Evolutionary conservation across 2,797 vertebrate species (phyloP), one percentile per base, ranked within the genome.

Genomic region (Harpagifer antarcticus): DNA sequence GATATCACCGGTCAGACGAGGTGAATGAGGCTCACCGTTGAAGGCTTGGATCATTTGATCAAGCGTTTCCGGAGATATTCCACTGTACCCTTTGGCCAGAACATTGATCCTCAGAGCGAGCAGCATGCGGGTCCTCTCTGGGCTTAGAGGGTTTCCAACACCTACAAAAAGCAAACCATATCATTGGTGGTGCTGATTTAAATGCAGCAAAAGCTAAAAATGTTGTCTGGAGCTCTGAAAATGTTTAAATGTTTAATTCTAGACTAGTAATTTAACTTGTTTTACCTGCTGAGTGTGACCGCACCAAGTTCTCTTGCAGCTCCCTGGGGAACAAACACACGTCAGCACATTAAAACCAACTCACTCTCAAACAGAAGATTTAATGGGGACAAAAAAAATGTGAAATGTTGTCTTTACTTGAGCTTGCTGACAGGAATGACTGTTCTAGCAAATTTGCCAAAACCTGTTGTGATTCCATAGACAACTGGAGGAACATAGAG

Each of bases 381-480:
- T 9, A 50, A 76, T 59, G 3, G 2, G 50, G 2, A 52, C 7
- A 71, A 47, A 68, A 6, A 56, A 20, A 61, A 33, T 3, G 17
- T 19, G 11, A 59, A 64, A 67, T 52, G 14, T 14, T 15, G 49
- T 48, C 43, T 69, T 89, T 96, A 99, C 98, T 96, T 95, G 65
- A 99, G 96, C 60, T 99, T 99, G 89, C 88, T 94, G 90, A 96
- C 86, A 69, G 98, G 97, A 89, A 99, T 99, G 55, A 99, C 94
- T 4, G 97, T 99, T 67, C 96, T 95, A 66, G 98, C 98, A 93
- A 99, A 99, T 88, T 99, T 99, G 16, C 98, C 98, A 92, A 99
- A 99, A 13, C 98, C 98, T 0, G 98, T 99, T 23, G 97, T 99
- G 88, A 99, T 99, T 87, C 98, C 98, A 31, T 99, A 99, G 74